Percentiles rank a stretch among this genome's conserved stretches.
Evolutionary conservation across 2,113 vertebrate genomes (phyloP).

Genomic region (Crypturellus undulatus): DNA sequence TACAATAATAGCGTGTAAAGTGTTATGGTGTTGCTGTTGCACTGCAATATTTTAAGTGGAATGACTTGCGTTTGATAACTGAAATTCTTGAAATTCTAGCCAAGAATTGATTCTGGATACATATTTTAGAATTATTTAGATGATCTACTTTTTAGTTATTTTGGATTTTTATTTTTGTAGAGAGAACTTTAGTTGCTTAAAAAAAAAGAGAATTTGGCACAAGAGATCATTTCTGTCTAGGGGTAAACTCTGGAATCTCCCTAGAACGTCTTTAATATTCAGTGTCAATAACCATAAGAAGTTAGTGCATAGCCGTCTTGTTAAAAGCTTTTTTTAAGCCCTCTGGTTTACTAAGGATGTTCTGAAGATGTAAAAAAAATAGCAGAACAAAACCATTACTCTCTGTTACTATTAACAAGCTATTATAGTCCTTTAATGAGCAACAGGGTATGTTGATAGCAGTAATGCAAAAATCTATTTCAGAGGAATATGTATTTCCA

Average conservation of each 20-base stretch:
- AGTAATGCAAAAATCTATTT: constrained; percentile 41
- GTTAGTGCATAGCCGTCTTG: background rate
- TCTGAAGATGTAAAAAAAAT: constrained; percentile 7
- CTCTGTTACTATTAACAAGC: constrained; percentile 28
- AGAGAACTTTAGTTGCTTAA: background rate
- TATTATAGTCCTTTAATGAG: constrained; percentile 54
- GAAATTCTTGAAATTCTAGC: constrained; percentile 2
- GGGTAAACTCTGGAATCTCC: background rate
- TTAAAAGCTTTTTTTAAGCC: background rate
- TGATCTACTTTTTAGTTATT: background rate
- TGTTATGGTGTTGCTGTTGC: background rate
- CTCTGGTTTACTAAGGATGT: background rate
- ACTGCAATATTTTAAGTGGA: background rate
- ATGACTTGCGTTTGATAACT: background rate
- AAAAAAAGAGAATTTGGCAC: background rate
- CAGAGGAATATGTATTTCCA: constrained; percentile 9
- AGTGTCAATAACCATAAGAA: background rate
- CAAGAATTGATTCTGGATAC: background rate
- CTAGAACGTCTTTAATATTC: background rate
- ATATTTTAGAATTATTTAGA: background rate
- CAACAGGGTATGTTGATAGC: constrained; percentile 35
- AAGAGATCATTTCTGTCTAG: background rate
- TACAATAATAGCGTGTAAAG: background rate
- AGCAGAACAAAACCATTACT: background rate
- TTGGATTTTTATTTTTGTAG: too few species aligned